Evolutionary conservation across 1,140 invertebrate genomes (phyloP), one percentile per base, ranked within the genome.

Genomic region (Tribolium madens): DNA sequence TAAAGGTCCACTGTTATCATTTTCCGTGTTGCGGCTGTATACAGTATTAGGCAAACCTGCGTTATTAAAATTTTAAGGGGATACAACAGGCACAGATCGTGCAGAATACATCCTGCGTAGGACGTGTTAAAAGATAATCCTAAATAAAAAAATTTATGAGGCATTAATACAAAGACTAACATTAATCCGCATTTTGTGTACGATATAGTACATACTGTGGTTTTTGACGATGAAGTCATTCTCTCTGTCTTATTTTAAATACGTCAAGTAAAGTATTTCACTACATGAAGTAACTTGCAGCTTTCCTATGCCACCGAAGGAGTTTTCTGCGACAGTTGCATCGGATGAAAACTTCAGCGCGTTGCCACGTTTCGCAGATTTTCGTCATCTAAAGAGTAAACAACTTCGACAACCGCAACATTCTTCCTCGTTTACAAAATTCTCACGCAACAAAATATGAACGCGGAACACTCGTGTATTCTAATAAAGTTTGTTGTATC

Each of bases 51-150:
- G 21, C 57, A 64, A 64, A 64, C 57, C 57, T 13, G n/a, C 26
- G 57, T 64, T 64, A 64, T 64, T 64, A 64, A 64, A 64, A 64
- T 64, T 64, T 64, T 64, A 64, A 64, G 26, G 26, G 57, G 3
- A 64, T 12, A 17, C 21, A 64, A 64, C 57, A 64, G 36, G 57
- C 57, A 64, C 57, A 64, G 57, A 64, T 64, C 57, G 21, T 64
- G 17, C 53, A 60, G 18, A 17, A 21, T 60, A 60, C 53, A 60
- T 26, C 53, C 53, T 60, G 26, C 57, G 57, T 33, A 42, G 57
- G 26, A 33, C 57, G 57, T 64, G 57, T 64, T 33, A 64, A 64
- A 64, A 12, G 57, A 64, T 64, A 64, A 64, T 64, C 57, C 57
- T 26, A 64, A 64, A 64, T 64, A 64, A 64, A 64, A 64, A 26